Evolutionary conservation across 1,140 invertebrate species (phyloP).

Genomic region (Palaemon carinicauda): DNA sequence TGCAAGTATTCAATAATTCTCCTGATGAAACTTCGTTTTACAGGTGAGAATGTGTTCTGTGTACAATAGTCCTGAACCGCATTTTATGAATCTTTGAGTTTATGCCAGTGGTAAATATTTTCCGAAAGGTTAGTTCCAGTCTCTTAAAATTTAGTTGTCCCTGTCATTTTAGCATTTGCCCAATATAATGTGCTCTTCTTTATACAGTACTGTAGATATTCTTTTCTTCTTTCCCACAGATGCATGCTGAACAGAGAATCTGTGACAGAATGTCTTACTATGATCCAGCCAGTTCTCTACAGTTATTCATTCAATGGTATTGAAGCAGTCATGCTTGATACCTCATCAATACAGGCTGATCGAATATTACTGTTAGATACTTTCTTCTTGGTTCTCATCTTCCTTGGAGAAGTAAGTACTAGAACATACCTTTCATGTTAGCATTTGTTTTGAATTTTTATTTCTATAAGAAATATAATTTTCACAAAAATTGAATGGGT

Average conservation of each 20-base stretch:
- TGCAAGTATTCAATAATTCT: slow-evolving; percentile 99
- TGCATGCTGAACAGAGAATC: slow-evolving; percentile 98
- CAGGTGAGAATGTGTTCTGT: slow-evolving; percentile 69
- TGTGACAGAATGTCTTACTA: slow-evolving; percentile 95
- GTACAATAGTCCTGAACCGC: background rate
- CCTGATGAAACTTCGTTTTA: slow-evolving; percentile 99
- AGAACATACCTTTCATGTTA: too few relatives aligned
- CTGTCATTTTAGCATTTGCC: too few relatives aligned
- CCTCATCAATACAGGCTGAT: slow-evolving; percentile 96
- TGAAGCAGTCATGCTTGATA: slow-evolving; percentile 96
- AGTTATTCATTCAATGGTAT: slow-evolving; percentile 98
- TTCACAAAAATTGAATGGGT: too few relatives aligned
- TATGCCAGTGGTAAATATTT: too few relatives aligned
- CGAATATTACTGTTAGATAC: slow-evolving; percentile 99
- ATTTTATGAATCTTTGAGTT: background rate
- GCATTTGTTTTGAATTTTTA: too few relatives aligned
- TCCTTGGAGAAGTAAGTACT: slow-evolving; percentile 94
- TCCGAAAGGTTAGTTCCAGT: too few relatives aligned
- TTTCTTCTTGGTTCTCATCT: slow-evolving; percentile 99
- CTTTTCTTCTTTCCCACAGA: slow-evolving; percentile 70
- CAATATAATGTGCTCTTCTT: too few relatives aligned
- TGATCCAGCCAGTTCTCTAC: slow-evolving; percentile 99
- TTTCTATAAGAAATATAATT: too few relatives aligned
- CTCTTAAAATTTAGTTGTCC: too few relatives aligned
- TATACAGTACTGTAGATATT: too few relatives aligned